A percentile compares a stretch with the other conserved stretches of the same genome.
phyloP scores from a whole-genome alignment of 2,113 vertebrate genomes.

The Percina caprodes region DNA sequence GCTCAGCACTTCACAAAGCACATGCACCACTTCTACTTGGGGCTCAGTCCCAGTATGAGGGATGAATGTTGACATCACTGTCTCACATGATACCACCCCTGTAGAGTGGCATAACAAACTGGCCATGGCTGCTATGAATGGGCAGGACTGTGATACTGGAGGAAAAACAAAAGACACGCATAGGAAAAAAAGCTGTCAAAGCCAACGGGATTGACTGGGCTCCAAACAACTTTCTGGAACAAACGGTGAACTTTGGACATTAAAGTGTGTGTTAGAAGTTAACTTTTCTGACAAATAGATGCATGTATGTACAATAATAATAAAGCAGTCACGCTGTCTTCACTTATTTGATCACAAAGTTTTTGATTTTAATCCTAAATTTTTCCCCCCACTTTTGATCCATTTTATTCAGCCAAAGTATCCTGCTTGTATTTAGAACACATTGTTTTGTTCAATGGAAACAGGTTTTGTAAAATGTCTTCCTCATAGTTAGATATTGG shows the following conservation, averaged over 20 bases:
- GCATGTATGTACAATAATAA: too few relatives aligned
- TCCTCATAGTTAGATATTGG: not conserved
- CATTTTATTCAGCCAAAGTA: not conserved
- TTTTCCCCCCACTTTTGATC: not conserved
- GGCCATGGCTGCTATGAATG: not conserved
- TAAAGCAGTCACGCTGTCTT: not conserved
- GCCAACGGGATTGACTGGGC: not conserved
- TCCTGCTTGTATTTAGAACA: not conserved
- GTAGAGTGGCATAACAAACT: conserved; percentile 19
- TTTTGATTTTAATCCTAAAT: not conserved
- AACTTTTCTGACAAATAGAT: not conserved
- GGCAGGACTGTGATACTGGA: not conserved
- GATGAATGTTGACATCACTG: conserved; percentile 41
- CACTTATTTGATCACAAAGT: not conserved
- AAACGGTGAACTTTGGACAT: not conserved
- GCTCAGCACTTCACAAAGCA: conserved; percentile 51
- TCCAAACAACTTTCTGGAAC: not conserved
- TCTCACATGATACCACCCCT: conserved; percentile 28
- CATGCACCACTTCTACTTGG: conserved; percentile 31
- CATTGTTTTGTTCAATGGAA: not conserved
- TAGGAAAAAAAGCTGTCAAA: not conserved
- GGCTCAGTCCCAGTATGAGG: conserved; percentile 35
- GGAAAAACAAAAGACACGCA: conserved; percentile 8
- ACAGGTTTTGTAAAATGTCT: not conserved
- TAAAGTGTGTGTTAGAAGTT: not conserved